Evolutionary conservation across 2,113 vertebrate species (phyloP), one percentile per base, ranked within the genome.

Genomic region (Sapajus apella): DNA sequence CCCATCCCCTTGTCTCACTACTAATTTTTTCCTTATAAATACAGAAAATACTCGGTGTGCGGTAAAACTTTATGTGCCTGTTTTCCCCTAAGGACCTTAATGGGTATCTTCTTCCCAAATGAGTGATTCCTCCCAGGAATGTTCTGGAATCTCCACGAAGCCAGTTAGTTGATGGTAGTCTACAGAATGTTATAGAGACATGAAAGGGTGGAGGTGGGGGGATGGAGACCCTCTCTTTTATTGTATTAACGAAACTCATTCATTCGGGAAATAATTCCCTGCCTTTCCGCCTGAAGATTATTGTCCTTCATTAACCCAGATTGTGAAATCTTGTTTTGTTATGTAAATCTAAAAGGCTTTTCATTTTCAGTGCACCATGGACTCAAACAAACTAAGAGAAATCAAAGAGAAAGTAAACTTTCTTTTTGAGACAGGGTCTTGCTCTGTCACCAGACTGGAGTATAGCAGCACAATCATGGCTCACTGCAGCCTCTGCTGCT

Each of bases 261-360:
- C 76, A 92, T 96, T 97, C 40, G 89, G 91, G 85, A 95, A 92
- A 87, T 17, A 81, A 77, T 87, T 73, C 50, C 32, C 4, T 61
- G 47, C 10, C 30, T 90, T 90, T 80, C 25, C 68, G 43, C 84
- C 64, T 93, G 32, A 95, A 92, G 81, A 72, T 93, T 79, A 72
- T 83, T 81, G 61, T 72, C 77, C 40, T 79, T 96, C 70, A 70
- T 90, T 83, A 94, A 87, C 45, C 27, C 14, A 40, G 52, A 81
- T 52, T 76, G 32, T 96, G 84, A 70, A 80, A 58, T 72, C 32
- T 64, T 90, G 18, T 94, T 93, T 79, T 58, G 13, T 79, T 76
- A 30, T 27, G 37, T 79, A 73, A 95, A 45, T 94, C 87, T 92
- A 64, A 89, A 87, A 55, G 76, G 11, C 76, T 50, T 79, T 50